A percentile compares a stretch with the other conserved stretches of the same genome.
These are phyloP conservation scores for Polydrusus tereticollis DNA, from an alignment of 2,888 invertebrate genomes.

Conservation along the genomic window DNA sequence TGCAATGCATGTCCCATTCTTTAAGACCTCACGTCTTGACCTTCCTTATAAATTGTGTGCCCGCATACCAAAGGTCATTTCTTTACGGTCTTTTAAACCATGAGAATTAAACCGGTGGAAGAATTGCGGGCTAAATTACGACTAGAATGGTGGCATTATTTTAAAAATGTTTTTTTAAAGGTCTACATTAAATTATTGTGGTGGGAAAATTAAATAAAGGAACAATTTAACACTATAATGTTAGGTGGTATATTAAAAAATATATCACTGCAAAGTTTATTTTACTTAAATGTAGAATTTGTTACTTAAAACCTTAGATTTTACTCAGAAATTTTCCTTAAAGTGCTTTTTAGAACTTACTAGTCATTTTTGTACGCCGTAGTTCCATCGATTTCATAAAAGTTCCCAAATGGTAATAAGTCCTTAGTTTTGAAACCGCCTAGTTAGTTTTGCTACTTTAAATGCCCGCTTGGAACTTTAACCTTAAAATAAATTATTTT, in stretches of 20 bases:
- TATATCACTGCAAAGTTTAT: too few species aligned
- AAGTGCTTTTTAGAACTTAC: too few species aligned
- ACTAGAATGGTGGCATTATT: constrained; percentile 18
- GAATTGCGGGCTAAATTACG: constrained; percentile 18
- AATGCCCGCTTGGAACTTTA: too few species aligned
- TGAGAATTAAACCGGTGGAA: constrained; percentile 42
- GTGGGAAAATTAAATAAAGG: constrained; percentile 11
- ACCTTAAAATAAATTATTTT: too few species aligned
- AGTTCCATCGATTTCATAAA: too few species aligned
- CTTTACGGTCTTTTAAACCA: constrained; percentile 48
- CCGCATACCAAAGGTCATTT: constrained; percentile 46
- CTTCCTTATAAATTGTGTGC: constrained; percentile 47
- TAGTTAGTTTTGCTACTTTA: too few species aligned
- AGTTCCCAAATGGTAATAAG: too few species aligned
- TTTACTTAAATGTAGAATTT: too few species aligned
- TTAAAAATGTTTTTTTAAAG: constrained; percentile 30
- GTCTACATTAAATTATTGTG: background rate
- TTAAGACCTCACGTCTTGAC: constrained; percentile 47
- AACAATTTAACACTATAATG: background rate
- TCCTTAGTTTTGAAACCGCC: too few species aligned
- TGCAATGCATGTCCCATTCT: constrained; percentile 44
- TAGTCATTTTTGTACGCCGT: too few species aligned
- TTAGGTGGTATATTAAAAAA: background rate
- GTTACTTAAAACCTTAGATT: too few species aligned
- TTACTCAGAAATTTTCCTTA: too few species aligned